These are phyloP conservation scores for Chrysotoxum bicinctum DNA, from an alignment of 2,888 invertebrate genomes.

Conservation along the genomic window DNA sequence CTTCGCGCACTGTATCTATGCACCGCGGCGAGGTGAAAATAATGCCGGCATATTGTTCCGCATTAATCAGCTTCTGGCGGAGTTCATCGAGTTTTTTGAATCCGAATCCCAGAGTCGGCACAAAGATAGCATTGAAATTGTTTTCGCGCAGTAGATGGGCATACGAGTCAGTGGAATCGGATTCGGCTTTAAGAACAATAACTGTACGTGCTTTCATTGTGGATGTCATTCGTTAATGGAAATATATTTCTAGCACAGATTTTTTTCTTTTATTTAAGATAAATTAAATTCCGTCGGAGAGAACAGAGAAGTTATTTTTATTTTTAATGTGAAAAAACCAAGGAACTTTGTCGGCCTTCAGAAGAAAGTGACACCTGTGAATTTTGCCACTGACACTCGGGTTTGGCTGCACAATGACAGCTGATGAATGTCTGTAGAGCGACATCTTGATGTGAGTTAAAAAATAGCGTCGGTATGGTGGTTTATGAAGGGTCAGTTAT, in stretches of 20 bases:
- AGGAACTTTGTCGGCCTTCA: slow-evolving; percentile 42
- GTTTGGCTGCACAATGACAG: slow-evolving; percentile 13
- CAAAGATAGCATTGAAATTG: slow-evolving; percentile 82
- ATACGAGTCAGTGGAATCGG: slow-evolving; percentile 82
- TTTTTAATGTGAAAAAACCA: slow-evolving; percentile 27
- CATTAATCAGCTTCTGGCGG: slow-evolving; percentile 80
- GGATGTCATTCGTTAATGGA: neutral
- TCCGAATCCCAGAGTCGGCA: slow-evolving; percentile 83
- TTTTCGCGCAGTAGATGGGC: slow-evolving; percentile 80
- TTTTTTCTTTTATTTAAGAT: neutral
- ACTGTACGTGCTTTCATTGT: slow-evolving; percentile 75
- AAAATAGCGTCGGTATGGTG: slow-evolving; percentile 12
- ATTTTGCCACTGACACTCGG: slow-evolving; percentile 22
- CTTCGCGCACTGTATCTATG: slow-evolving; percentile 82
- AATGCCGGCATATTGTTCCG: slow-evolving; percentile 82
- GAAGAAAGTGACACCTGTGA: slow-evolving; percentile 57
- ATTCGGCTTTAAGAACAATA: slow-evolving; percentile 81
- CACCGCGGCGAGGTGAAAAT: slow-evolving; percentile 84
- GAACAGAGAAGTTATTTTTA: slow-evolving; percentile 51
- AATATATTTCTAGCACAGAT: neutral
- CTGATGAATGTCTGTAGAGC: neutral
- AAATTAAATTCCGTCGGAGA: slow-evolving; percentile 35
- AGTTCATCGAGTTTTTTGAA: slow-evolving; percentile 82
- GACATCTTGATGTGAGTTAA: slow-evolving; percentile 30
- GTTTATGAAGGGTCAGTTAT: neutral